Evolutionary conservation across 2,113 vertebrate genomes (phyloP).

Genomic region (Isichthys henryi): DNA sequence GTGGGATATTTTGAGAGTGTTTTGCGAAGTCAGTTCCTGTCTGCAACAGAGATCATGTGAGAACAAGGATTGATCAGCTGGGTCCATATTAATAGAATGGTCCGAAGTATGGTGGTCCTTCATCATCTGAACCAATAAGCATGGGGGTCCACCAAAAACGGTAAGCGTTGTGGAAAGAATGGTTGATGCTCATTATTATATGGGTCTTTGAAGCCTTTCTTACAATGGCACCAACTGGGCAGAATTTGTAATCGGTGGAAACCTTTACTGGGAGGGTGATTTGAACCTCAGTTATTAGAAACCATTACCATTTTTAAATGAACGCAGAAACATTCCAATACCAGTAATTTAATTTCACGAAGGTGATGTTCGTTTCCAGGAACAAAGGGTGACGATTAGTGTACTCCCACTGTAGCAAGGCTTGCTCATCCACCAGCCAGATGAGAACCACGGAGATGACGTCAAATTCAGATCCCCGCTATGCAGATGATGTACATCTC

Average conservation of each 20-base stretch:
- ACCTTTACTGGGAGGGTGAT: not conserved
- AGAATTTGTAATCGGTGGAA: not conserved
- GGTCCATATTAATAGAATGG: constrained; percentile 39
- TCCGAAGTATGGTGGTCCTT: constrained; percentile 34
- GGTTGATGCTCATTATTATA: too few species aligned
- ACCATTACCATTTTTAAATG: not conserved
- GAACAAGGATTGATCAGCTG: constrained; percentile 44
- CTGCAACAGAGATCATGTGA: constrained; percentile 27
- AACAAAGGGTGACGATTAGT: not conserved
- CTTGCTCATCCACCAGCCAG: not conserved
- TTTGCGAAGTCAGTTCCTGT: constrained; percentile 23
- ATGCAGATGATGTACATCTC: not conserved
- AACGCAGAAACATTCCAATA: not conserved
- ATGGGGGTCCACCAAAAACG: too few species aligned
- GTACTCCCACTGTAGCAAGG: not conserved
- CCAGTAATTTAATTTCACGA: not conserved
- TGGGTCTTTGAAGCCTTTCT: not conserved
- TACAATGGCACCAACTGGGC: not conserved
- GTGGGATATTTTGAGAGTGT: constrained; percentile 32
- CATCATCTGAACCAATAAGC: not conserved
- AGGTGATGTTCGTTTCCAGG: not conserved
- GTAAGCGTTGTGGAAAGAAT: not conserved
- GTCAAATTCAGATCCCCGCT: not conserved
- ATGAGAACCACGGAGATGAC: too few species aligned
- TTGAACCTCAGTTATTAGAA: not conserved